Evolutionary conservation across 2,888 invertebrate genomes (phyloP).

Genomic region (Acanthoscelides obtectus): DNA sequence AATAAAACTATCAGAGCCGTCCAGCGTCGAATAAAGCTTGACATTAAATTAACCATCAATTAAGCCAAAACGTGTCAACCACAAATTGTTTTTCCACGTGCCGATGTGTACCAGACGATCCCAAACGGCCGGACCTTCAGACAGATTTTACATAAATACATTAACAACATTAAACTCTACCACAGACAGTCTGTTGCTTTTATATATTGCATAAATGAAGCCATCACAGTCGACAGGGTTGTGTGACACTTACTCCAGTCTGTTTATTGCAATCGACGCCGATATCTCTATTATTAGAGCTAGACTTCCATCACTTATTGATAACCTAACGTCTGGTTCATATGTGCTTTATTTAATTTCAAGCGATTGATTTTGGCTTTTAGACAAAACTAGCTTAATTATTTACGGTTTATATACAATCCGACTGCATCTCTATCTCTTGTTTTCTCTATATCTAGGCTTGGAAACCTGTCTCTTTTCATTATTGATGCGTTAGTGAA

Average conservation of each 20-base stretch:
- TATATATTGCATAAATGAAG: not conserved
- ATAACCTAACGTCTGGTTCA: not conserved
- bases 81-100: not conserved
- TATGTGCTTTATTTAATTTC: not conserved
- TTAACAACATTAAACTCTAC: not conserved
- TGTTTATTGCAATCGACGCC: not conserved
- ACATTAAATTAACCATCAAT: not conserved
- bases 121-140: not conserved
- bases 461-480: not conserved
- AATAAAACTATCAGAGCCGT: not conserved
- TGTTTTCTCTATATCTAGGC: not conserved
- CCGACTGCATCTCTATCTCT: not conserved
- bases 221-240: not conserved
- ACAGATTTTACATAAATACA: not conserved
- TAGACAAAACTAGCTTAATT: not conserved
- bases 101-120: not conserved
- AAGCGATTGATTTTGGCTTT: not conserved
- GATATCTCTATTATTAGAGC: not conserved
- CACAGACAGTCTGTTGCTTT: not conserved
- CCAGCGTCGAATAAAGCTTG: not conserved
- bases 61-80: not conserved
- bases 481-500: not conserved
- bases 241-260: not conserved
- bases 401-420: not conserved
- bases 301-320: not conserved